Percentiles rank a stretch among this genome's conserved stretches.
Evolutionary conservation across 2,113 vertebrate genomes (phyloP).

Genomic region (Hypomesus transpacificus): DNA sequence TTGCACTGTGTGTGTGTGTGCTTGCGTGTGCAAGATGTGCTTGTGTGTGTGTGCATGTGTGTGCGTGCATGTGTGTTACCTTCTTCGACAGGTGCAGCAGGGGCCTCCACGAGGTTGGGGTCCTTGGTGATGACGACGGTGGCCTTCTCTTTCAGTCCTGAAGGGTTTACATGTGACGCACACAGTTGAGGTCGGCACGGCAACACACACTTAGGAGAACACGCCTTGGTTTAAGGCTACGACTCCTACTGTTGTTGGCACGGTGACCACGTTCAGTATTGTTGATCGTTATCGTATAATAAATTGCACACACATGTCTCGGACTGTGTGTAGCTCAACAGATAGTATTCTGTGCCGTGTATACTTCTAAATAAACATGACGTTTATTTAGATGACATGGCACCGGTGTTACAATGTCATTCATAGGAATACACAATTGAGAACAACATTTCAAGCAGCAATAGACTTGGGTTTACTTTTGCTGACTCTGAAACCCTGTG

Average conservation of each 20-base stretch:
- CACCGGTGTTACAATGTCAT: too few species aligned
- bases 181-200: slow-evolving; percentile 36
- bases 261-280: background rate
- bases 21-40: background rate
- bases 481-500: slow-evolving; percentile 8
- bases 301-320: too few species aligned
- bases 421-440: slow-evolving; percentile 1
- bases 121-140: slow-evolving; percentile 31
- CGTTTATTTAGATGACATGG: background rate
- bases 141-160: slow-evolving; percentile 70
- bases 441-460: background rate
- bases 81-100: slow-evolving; percentile 46
- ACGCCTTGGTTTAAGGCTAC: background rate
- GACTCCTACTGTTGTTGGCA: background rate
- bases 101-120: slow-evolving; percentile 26
- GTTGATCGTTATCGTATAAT: background rate
- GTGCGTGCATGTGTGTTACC: slow-evolving; percentile 49
- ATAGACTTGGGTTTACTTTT: slow-evolving; percentile 45
- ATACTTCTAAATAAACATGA: background rate
- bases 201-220: background rate
- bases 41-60: background rate
- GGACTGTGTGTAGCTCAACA: too few species aligned
- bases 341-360: too few species aligned
- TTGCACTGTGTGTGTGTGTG: background rate
- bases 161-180: slow-evolving; percentile 46